Percentiles rank a stretch among this genome's conserved stretches.
phyloP scores from a whole-genome alignment of 92 coral and sea anemone species.

The Zoanthus solanderi region DNA sequence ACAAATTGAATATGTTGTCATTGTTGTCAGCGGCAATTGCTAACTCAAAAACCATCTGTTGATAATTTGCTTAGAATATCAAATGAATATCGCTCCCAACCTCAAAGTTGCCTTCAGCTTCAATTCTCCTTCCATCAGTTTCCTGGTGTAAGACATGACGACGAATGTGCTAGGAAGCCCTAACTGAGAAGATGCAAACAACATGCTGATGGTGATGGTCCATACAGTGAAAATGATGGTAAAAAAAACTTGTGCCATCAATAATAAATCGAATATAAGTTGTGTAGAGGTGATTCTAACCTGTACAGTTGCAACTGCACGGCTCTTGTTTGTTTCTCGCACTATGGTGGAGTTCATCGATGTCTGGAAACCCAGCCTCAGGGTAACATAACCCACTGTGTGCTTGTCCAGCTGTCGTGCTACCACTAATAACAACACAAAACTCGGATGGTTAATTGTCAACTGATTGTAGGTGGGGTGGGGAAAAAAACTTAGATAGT shows the following conservation, averaged over 20 bases:
- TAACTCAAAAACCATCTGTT: not conserved
- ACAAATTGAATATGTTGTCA: too few relatives aligned
- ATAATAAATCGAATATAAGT: too few relatives aligned
- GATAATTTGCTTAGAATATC: not conserved
- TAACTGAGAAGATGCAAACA: slow-evolving; percentile 42
- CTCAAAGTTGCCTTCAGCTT: slow-evolving; percentile 76
- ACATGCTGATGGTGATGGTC: not conserved
- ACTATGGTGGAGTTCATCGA: slow-evolving; percentile 90
- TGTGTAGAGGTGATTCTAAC: slow-evolving; percentile 34
- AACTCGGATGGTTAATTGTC: not conserved
- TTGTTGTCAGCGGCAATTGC: too few relatives aligned
- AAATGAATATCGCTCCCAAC: slow-evolving; percentile 15
- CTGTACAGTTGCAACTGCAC: slow-evolving; percentile 79
- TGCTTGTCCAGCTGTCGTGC: slow-evolving; percentile 91
- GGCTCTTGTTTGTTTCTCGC: slow-evolving; percentile 79
- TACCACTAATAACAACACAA: slow-evolving; percentile 69
- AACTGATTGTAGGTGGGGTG: not conserved
- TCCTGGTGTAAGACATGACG: slow-evolving; percentile 77
- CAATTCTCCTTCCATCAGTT: slow-evolving; percentile 79
- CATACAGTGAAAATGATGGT: not conserved
- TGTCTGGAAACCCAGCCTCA: slow-evolving; percentile 88
- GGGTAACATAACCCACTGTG: slow-evolving; percentile 87
- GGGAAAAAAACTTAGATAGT: too few relatives aligned
- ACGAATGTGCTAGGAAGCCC: slow-evolving; percentile 88
- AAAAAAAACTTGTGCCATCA: not conserved